Percentiles rank a stretch among this genome's conserved stretches.
Conservation (phyloP, 2,797 vertebrate genomes). For the Pyrocephalus nanus region DNA sequence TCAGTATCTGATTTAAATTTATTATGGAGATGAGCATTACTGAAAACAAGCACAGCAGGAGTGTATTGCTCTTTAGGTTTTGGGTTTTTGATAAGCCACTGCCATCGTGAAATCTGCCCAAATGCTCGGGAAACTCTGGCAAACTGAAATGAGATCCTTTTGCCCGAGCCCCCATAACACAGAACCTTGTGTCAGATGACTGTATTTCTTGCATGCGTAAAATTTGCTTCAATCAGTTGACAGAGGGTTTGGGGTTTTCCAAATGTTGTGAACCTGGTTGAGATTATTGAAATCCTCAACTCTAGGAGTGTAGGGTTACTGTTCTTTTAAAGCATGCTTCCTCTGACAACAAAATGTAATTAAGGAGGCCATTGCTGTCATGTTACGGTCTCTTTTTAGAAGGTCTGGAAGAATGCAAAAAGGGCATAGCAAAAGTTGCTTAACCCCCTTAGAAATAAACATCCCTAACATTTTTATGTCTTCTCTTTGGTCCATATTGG, state of each 20-base stretch:
- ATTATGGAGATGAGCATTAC: background rate
- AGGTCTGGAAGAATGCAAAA: slow-evolving; percentile 53
- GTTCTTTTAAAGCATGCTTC: slow-evolving; percentile 65
- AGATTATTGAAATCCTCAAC: slow-evolving; percentile 55
- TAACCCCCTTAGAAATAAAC: slow-evolving; percentile 56
- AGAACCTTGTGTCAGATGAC: slow-evolving; percentile 31
- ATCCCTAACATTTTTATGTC: slow-evolving; percentile 50
- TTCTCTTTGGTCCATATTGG: slow-evolving; percentile 53
- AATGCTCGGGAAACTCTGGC: slow-evolving; percentile 32
- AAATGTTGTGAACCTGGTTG: slow-evolving; percentile 62
- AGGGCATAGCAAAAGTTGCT: slow-evolving; percentile 54
- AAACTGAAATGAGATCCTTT: slow-evolving; percentile 45
- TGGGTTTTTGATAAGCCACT: background rate
- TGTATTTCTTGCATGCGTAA: slow-evolving; percentile 36
- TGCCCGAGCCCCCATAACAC: background rate
- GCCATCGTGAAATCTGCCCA: background rate
- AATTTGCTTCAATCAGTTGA: slow-evolving; percentile 43
- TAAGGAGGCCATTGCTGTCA: slow-evolving; percentile 58
- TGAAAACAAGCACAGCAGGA: background rate
- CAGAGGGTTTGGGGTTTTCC: slow-evolving; percentile 59
- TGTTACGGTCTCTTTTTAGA: slow-evolving; percentile 58
- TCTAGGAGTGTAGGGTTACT: slow-evolving; percentile 60
- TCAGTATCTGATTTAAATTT: background rate
- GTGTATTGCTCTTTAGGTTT: background rate
- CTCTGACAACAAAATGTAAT: slow-evolving; percentile 73